Evolutionary conservation across 2,113 vertebrate genomes (phyloP).

Genomic region (Semicossyphus pulcher): DNA sequence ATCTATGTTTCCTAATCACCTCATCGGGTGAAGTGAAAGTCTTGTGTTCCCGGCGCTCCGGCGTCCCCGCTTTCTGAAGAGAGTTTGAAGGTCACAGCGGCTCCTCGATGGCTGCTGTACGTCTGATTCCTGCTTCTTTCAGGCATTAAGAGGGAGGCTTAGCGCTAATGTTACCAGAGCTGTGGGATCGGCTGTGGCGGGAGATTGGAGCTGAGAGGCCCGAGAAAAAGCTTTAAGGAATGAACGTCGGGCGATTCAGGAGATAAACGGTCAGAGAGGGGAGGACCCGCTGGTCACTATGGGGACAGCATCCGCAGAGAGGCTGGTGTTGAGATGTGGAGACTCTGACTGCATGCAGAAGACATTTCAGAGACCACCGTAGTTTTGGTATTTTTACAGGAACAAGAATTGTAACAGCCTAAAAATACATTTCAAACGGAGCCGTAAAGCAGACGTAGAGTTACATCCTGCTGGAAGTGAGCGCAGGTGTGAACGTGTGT

Average conservation of each 20-base stretch:
- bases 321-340: neutral
- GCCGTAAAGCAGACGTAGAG: neutral
- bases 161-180: constrained; percentile 52
- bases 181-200: neutral
- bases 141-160: constrained; percentile 52
- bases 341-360: neutral
- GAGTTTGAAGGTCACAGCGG: constrained; percentile 44
- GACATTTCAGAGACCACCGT: neutral
- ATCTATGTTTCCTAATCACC: constrained; percentile 27
- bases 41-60: neutral
- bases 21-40: neutral
- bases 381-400: too few species aligned
- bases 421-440: neutral
- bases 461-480: neutral
- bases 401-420: too few species aligned
- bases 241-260: constrained; percentile 1
- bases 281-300: neutral
- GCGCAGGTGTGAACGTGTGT: neutral
- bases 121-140: constrained; percentile 44
- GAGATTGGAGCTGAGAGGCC: constrained; percentile 19
- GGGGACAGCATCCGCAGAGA: too few species aligned
- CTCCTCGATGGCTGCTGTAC: constrained; percentile 39
- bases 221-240: constrained; percentile 14
- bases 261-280: constrained; percentile 42
- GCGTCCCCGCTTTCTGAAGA: neutral